phyloP scores from a whole-genome alignment of 2,888 invertebrate genomes.

The Epicampocera succincta region DNA sequence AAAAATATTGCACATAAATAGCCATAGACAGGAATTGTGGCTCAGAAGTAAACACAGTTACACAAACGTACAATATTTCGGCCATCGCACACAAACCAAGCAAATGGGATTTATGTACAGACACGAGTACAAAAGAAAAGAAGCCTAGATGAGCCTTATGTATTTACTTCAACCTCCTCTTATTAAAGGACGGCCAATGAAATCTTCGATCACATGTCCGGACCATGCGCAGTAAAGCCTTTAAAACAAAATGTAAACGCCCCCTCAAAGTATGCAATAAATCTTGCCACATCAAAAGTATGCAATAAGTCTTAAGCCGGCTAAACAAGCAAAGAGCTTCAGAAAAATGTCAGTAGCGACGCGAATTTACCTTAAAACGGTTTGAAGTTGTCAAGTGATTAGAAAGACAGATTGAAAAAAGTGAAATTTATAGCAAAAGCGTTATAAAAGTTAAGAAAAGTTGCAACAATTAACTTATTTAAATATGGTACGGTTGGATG shows the following conservation, averaged over 20 bases:
- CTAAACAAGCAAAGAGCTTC: constrained; percentile 18
- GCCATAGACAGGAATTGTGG: background rate
- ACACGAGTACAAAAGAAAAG: background rate
- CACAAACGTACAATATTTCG: background rate
- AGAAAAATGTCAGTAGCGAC: constrained; percentile 53
- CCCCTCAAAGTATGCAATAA: constrained; percentile 61
- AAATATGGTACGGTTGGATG: constrained; percentile 40
- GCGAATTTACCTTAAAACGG: constrained; percentile 55
- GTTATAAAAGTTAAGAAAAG: constrained; percentile 3
- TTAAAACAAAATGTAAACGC: constrained; percentile 37
- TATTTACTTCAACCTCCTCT: constrained; percentile 17
- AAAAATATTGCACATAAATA: constrained; percentile 29
- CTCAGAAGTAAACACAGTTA: background rate
- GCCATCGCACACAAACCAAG: background rate
- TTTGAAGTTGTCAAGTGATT: constrained; percentile 4
- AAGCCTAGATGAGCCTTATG: background rate
- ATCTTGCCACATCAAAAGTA: constrained; percentile 49
- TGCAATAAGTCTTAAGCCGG: constrained; percentile 53
- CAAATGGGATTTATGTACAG: background rate
- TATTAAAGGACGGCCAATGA: constrained; percentile 43
- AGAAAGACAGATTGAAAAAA: background rate
- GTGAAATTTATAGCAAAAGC: constrained; percentile 15
- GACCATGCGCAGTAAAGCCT: constrained; percentile 42
- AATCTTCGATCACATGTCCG: background rate
- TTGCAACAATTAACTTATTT: background rate